phyloP scores from a whole-genome alignment of 2,888 invertebrate species.

The Drosophila pseudotakahashii region DNA sequence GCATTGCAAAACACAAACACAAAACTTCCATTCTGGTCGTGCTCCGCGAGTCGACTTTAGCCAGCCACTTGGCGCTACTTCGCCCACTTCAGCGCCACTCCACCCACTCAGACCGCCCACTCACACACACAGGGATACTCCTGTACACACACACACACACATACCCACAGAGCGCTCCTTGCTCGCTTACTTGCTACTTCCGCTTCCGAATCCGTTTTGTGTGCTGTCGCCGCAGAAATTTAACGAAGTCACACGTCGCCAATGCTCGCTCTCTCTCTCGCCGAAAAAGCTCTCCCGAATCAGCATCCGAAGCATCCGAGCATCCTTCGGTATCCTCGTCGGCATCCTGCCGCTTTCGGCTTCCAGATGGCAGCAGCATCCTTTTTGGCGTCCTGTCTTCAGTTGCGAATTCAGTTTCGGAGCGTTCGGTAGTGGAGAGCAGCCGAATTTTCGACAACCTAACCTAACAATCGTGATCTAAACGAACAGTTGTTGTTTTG shows the following conservation, averaged over 20 bases:
- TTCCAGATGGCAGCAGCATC: constrained; percentile 66
- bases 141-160: not conserved
- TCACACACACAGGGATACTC: no score
- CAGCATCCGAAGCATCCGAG: constrained; percentile 25
- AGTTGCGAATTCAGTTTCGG: constrained; percentile 64
- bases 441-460: constrained; percentile 5
- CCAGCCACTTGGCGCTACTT: constrained; percentile 73
- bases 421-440: constrained; percentile 66
- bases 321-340: constrained; percentile 9
- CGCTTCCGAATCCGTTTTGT: constrained; percentile 80
- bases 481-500: constrained; percentile 32
- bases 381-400: constrained; percentile 34
- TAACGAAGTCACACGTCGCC: constrained; percentile 76
- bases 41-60: constrained; percentile 51
- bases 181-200: constrained; percentile 79
- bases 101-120: constrained; percentile 24
- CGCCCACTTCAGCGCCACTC: constrained; percentile 55
- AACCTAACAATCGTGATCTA: not conserved
- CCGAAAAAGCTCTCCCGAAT: constrained; percentile 17
- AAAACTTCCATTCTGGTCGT: constrained; percentile 45
- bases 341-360: constrained; percentile 10
- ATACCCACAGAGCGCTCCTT: constrained; percentile 42
- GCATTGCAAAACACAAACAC: constrained; percentile 46
- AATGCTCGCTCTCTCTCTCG: constrained; percentile 38
- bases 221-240: constrained; percentile 81